Evolutionary conservation across 2,113 vertebrate genomes (phyloP).

Genomic region (Python bivittatus): DNA sequence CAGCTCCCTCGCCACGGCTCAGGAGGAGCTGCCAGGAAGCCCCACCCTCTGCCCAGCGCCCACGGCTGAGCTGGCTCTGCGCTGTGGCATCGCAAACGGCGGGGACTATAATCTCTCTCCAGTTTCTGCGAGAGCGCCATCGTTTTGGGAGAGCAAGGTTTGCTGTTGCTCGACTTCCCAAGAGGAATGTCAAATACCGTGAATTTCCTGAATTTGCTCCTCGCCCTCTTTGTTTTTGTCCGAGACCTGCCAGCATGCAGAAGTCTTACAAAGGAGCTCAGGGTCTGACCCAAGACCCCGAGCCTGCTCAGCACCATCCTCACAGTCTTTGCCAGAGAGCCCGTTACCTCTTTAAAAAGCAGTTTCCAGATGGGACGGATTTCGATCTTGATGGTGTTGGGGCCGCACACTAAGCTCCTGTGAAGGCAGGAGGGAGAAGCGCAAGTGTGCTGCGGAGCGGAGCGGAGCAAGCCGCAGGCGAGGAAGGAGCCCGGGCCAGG

Average conservation of each 20-base stretch:
- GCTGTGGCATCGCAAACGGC: neutral
- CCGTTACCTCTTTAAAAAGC: constrained; percentile 72
- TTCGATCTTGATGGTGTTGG: constrained; percentile 73
- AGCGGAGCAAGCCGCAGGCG: neutral
- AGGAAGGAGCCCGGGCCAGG: no score
- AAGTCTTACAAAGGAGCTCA: neutral
- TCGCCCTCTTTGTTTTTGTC: neutral
- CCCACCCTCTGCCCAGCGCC: neutral
- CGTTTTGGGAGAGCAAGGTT: neutral
- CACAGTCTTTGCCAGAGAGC: neutral
- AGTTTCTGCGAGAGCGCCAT: accelerated
- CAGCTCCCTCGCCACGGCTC: neutral
- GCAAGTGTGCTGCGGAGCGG: neutral
- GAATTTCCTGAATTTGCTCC: neutral
- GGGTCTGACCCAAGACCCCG: neutral
- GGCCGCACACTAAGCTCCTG: constrained; percentile 72
- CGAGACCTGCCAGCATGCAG: neutral
- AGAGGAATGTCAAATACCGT: neutral
- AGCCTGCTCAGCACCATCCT: neutral
- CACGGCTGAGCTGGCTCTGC: neutral
- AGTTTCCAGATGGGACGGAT: constrained; percentile 75
- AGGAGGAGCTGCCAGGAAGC: neutral
- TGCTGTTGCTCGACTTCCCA: neutral
- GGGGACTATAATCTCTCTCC: neutral
- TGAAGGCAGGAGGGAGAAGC: neutral